Percentiles rank a stretch among this genome's conserved stretches.
Conservation (phyloP, 2,797 vertebrate species). For the Neosalanx taihuensis region DNA sequence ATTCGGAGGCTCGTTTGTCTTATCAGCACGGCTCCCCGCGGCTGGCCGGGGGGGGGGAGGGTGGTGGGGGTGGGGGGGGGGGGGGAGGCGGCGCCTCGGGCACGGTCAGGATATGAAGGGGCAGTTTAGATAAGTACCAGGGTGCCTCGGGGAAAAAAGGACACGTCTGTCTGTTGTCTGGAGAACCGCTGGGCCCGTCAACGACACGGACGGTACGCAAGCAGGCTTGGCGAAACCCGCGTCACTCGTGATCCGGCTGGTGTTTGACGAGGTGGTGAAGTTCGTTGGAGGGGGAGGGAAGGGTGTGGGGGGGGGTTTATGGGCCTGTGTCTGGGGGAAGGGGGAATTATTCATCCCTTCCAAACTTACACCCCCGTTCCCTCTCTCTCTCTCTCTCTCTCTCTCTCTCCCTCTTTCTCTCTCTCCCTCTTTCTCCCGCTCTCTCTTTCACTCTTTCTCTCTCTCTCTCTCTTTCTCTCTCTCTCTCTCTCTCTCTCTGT, state of each 20-base stretch:
- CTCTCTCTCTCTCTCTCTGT: neutral
- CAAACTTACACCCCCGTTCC: neutral
- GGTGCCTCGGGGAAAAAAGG: neutral
- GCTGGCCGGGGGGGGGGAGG: neutral
- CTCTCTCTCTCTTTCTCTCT: neutral
- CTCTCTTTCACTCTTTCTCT: neutral
- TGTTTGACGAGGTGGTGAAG: too few species aligned
- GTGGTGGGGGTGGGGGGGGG: neutral
- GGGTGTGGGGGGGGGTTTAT: too few species aligned
- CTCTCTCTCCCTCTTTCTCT: neutral
- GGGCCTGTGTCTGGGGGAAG: too few species aligned
- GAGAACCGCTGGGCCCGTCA: neutral
- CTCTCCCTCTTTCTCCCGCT: neutral
- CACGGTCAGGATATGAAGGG: slow-evolving; percentile 9
- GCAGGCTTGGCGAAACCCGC: too few species aligned
- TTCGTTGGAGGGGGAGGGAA: too few species aligned
- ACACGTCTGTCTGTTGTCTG: too few species aligned
- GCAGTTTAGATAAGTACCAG: neutral
- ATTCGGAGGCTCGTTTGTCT: neutral
- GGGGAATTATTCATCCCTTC: too few species aligned
- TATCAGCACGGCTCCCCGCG: neutral
- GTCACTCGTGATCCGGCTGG: too few species aligned
- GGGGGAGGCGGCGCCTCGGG: neutral
- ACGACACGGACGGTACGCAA: too few species aligned
- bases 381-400: neutral